Conservation (phyloP, 2,888 invertebrate species). For the Ophion costatus region DNA sequence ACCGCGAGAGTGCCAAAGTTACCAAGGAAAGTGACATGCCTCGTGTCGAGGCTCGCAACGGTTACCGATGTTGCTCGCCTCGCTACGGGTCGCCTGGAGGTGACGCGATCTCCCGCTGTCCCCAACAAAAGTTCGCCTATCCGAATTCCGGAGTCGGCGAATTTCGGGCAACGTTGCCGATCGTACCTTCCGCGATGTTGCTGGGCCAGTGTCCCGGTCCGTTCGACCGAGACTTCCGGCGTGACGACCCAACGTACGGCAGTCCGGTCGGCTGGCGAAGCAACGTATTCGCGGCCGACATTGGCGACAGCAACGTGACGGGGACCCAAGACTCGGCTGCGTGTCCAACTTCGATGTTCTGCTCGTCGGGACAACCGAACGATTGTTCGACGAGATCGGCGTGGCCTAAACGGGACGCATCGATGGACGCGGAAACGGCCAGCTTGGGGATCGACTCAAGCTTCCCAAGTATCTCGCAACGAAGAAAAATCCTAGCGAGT, state of each 20-base stretch:
- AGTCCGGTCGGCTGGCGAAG: conserved; percentile 75
- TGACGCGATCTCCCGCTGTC: conserved; percentile 72
- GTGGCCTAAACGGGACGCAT: conserved; percentile 39
- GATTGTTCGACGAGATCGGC: conserved; percentile 29
- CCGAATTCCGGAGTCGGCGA: conserved; percentile 69
- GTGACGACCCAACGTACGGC: conserved; percentile 48
- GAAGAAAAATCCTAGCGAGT: conserved; percentile 62
- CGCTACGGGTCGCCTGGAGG: conserved; percentile 40
- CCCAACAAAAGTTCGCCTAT: conserved; percentile 77
- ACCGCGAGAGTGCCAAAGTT: conserved; percentile 42
- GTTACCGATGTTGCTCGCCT: conserved; percentile 41
- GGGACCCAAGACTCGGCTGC: conserved; percentile 9
- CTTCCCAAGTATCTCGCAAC: conserved; percentile 69
- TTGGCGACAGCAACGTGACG: neutral
- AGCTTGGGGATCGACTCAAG: neutral
- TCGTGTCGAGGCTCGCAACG: conserved; percentile 28
- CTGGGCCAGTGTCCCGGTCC: conserved; percentile 71
- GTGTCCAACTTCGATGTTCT: conserved; percentile 21
- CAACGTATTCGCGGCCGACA: conserved; percentile 31
- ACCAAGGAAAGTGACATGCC: conserved; percentile 47
- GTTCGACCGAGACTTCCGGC: conserved; percentile 65
- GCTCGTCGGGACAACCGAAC: conserved; percentile 30
- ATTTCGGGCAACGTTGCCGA: conserved; percentile 56
- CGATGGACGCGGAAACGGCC: conserved; percentile 68
- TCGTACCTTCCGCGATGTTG: conserved; percentile 62